These are phyloP conservation scores for Hippopotamyrus pictus DNA, from an alignment of 2,797 vertebrate species.

Conservation along the genomic window DNA sequence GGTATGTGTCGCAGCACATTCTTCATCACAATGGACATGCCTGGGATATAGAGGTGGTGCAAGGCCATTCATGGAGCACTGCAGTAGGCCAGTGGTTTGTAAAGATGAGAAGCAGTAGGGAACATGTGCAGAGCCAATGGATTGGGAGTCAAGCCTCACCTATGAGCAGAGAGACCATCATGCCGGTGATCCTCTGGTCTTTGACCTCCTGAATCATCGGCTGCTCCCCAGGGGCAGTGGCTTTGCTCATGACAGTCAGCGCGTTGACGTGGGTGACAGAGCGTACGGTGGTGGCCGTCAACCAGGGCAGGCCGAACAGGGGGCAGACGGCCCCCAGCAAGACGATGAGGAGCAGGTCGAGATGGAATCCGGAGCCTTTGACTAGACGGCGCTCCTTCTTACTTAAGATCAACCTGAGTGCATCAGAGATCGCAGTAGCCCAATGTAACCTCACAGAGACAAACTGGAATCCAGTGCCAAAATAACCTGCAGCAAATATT, in stretches of 20 bases:
- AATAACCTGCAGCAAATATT: background rate
- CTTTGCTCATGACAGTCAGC: conserved; percentile 94
- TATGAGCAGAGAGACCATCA: conserved; percentile 80
- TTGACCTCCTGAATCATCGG: conserved; percentile 80
- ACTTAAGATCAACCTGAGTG: conserved; percentile 82
- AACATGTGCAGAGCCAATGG: background rate
- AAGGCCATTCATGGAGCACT: background rate
- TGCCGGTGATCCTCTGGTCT: conserved; percentile 83
- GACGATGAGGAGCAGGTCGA: conserved; percentile 92
- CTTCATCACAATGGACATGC: conserved; percentile 94
- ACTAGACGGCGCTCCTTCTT: conserved; percentile 87
- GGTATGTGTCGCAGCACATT: conserved; percentile 87
- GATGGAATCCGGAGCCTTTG: conserved; percentile 94
- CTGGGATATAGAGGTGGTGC: conserved; percentile 46
- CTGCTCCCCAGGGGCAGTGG: conserved; percentile 88
- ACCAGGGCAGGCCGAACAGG: conserved; percentile 91
- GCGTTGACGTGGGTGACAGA: conserved; percentile 95
- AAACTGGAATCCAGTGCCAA: background rate
- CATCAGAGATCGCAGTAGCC: background rate
- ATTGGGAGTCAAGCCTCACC: conserved; percentile 59
- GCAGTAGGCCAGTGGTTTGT: background rate
- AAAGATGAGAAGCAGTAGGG: background rate
- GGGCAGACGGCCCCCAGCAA: conserved; percentile 85
- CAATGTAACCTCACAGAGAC: background rate
- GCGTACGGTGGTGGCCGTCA: conserved; percentile 89